These are phyloP conservation scores for Serripes groenlandicus DNA, from an alignment of 2,888 invertebrate genomes.

Conservation along the genomic window DNA sequence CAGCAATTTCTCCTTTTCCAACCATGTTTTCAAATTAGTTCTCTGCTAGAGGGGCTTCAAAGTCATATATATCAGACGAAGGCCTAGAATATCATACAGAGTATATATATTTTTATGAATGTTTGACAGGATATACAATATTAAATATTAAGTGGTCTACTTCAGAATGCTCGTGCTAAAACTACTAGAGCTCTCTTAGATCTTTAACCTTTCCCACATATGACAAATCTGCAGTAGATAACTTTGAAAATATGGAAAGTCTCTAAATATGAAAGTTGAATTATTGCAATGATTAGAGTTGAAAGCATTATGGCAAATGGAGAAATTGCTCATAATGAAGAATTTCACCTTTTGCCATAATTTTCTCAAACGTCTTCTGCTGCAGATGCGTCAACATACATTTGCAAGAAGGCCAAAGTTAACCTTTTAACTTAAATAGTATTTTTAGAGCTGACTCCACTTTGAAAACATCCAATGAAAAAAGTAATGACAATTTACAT, in stretches of 20 bases:
- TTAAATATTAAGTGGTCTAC: conserved; percentile 15
- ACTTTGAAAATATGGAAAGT: not conserved
- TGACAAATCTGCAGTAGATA: not conserved
- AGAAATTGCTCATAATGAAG: not conserved
- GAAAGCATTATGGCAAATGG: not conserved
- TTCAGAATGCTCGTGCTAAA: conserved; percentile 3
- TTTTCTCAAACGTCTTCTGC: not conserved
- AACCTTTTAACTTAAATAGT: too few species aligned
- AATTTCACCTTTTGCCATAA: not conserved
- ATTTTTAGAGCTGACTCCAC: too few species aligned
- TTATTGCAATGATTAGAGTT: not conserved
- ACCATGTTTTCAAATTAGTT: too few species aligned
- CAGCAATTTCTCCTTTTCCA: too few species aligned
- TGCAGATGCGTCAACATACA: not conserved
- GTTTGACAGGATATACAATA: not conserved
- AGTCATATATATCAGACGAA: too few species aligned
- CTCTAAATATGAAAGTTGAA: not conserved
- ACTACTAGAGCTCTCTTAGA: conserved; percentile 1
- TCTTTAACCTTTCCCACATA: not conserved
- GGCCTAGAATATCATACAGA: too few species aligned
- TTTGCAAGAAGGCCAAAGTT: too few species aligned
- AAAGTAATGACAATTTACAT: too few species aligned
- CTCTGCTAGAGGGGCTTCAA: too few species aligned
- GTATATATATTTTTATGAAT: not conserved
- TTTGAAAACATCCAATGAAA: too few species aligned